phyloP scores from a whole-genome alignment of 2,113 vertebrate species.

The Leiothrix lutea region DNA sequence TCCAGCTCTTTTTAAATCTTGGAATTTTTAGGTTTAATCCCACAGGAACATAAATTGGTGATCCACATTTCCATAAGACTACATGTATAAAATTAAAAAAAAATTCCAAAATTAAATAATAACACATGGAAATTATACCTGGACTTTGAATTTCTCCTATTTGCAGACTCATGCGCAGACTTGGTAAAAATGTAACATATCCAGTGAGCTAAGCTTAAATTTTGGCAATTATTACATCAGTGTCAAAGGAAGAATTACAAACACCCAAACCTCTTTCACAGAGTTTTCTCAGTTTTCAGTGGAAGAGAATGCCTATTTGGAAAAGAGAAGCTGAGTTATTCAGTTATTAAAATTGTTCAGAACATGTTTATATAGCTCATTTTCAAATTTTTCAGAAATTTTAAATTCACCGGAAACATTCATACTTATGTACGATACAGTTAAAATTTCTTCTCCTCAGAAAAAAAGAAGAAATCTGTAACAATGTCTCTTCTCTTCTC shows the following conservation, averaged over 20 bases:
- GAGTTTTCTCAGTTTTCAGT: not conserved
- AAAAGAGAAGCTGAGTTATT: not conserved
- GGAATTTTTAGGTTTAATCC: not conserved
- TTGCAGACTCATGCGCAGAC: not conserved
- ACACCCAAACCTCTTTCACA: not conserved
- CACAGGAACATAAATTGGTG: not conserved
- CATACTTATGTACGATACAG: not conserved
- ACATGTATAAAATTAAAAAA: not conserved
- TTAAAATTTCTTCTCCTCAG: not conserved
- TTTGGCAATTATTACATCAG: not conserved
- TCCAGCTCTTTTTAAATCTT: not conserved
- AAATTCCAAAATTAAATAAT: not conserved
- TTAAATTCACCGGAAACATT: not conserved
- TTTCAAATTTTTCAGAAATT: not conserved
- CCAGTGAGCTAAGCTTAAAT: not conserved
- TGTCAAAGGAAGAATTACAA: not conserved
- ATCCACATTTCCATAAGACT: not conserved
- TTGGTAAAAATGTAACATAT: not conserved
- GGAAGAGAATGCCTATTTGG: not conserved
- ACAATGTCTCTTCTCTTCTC: not conserved
- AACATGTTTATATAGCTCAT: not conserved
- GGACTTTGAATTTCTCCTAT: not conserved
- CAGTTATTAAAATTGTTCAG: not conserved
- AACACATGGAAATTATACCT: not conserved
- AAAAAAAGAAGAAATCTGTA: not conserved